phyloP scores from a whole-genome alignment of 1,140 invertebrate genomes.

The Bombus waltoni region DNA sequence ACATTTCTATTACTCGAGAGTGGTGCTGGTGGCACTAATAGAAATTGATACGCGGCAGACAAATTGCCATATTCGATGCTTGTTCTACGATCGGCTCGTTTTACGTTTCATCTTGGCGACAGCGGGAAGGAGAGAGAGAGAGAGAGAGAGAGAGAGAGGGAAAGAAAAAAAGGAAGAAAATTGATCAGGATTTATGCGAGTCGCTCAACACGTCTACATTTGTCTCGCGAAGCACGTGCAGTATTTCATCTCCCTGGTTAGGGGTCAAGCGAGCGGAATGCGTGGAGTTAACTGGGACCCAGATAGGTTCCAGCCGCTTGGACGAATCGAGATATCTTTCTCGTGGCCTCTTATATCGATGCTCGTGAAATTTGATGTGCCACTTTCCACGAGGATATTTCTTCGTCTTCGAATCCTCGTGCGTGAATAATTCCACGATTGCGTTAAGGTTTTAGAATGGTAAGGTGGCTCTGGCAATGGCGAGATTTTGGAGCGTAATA shows the following conservation, averaged over 20 bases:
- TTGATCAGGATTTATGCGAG: slow-evolving; percentile 29
- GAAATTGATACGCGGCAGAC: slow-evolving; percentile 1
- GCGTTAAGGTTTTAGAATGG: background rate
- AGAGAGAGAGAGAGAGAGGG: background rate
- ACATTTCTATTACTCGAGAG: slow-evolving; percentile 3
- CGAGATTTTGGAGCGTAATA: background rate
- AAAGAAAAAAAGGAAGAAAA: background rate
- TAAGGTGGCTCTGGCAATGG: background rate
- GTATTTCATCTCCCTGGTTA: slow-evolving; percentile 10
- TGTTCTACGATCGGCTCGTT: background rate
- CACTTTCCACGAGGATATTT: background rate
- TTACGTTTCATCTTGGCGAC: background rate
- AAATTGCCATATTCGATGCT: background rate
- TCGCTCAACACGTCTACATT: slow-evolving; percentile 26
- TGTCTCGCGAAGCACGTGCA: slow-evolving; percentile 26
- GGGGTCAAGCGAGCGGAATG: slow-evolving; percentile 39
- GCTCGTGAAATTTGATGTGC: background rate
- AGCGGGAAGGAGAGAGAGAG: background rate
- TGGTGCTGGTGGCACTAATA: background rate
- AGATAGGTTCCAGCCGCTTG: slow-evolving; percentile 15
- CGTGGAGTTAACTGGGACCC: slow-evolving; percentile 30
- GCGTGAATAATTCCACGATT: background rate
- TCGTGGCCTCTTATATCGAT: background rate
- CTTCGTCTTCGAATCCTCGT: background rate
- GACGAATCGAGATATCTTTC: slow-evolving; percentile 6